Percentiles rank a stretch among this genome's conserved stretches.
Conservation (phyloP, 2,113 vertebrate species). For the Atractosteus spatula region DNA sequence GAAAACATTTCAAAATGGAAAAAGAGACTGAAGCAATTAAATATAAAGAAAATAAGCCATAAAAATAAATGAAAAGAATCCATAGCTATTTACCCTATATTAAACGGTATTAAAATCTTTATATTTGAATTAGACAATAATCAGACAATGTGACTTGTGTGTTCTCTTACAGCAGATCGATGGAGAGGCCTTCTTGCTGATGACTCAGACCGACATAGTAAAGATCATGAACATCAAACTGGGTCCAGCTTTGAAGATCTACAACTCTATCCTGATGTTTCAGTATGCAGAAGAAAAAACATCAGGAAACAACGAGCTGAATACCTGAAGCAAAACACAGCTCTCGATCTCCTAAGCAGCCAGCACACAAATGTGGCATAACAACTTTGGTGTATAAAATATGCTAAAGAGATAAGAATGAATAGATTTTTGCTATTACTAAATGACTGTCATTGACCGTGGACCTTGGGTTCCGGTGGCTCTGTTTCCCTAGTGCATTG, state of each 20-base stretch:
- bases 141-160: too few relatives aligned
- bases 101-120: too few relatives aligned
- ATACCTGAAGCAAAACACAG: conserved; percentile 29
- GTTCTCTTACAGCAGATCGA: conserved; percentile 62
- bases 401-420: not conserved
- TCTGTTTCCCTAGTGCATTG: conserved; percentile 5
- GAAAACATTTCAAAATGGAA: too few relatives aligned
- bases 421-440: conserved; percentile 11
- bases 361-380: not conserved
- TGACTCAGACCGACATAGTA: conserved; percentile 67
- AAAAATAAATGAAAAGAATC: too few relatives aligned
- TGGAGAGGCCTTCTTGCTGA: conserved; percentile 66
- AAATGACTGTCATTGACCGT: not conserved
- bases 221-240: conserved; percentile 73
- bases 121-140: too few relatives aligned
- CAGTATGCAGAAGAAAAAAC: conserved; percentile 54
- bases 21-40: too few relatives aligned
- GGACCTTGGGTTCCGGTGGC: conserved; percentile 25
- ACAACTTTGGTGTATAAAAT: conserved; percentile 8
- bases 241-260: conserved; percentile 72
- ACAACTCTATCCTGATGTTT: conserved; percentile 75
- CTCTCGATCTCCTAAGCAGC: not conserved
- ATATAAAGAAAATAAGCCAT: too few relatives aligned
- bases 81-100: too few relatives aligned
- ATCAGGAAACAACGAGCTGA: conserved; percentile 29